phyloP scores from a whole-genome alignment of 2,888 invertebrate species.

The Patella pellucida region DNA sequence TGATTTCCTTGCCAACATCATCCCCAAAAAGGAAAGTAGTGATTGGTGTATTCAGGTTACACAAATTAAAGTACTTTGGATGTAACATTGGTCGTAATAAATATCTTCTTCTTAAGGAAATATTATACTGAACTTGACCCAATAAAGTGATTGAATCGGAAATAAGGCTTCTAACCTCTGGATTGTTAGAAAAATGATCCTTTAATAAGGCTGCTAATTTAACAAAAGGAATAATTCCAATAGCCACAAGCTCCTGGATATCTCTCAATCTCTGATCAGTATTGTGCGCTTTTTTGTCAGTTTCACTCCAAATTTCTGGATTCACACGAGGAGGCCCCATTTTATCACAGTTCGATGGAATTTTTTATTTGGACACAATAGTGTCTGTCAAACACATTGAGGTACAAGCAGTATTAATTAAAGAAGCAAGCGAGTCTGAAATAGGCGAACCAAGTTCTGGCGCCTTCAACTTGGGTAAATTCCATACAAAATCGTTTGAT shows the following conservation, averaged over 20 bases:
- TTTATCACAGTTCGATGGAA: constrained; percentile 22
- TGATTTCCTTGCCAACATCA: too few species aligned
- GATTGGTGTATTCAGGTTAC: too few species aligned
- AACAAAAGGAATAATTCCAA: constrained; percentile 20
- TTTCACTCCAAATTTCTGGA: constrained; percentile 22
- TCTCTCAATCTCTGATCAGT: constrained; percentile 19
- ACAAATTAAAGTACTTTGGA: too few species aligned
- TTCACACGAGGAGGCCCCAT: constrained; percentile 19
- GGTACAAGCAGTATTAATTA: constrained; percentile 18
- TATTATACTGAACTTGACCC: constrained; percentile 27
- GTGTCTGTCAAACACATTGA: constrained; percentile 12
- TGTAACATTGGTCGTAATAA: too few species aligned
- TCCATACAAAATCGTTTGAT: too few species aligned
- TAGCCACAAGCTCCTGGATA: constrained; percentile 21
- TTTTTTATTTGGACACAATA: constrained; percentile 11
- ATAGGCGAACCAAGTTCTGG: constrained; percentile 5
- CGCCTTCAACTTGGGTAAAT: background rate
- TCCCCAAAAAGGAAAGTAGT: too few species aligned
- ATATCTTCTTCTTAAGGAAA: constrained; percentile 18
- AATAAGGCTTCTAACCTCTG: too few species aligned
- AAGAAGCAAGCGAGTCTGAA: constrained; percentile 8
- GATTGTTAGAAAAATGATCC: background rate
- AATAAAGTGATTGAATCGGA: constrained; percentile 20
- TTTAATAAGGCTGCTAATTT: constrained; percentile 18
- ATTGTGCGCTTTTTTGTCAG: constrained; percentile 15